Conservation (phyloP, 2,113 vertebrate genomes). For the Bathybates hornii region DNA sequence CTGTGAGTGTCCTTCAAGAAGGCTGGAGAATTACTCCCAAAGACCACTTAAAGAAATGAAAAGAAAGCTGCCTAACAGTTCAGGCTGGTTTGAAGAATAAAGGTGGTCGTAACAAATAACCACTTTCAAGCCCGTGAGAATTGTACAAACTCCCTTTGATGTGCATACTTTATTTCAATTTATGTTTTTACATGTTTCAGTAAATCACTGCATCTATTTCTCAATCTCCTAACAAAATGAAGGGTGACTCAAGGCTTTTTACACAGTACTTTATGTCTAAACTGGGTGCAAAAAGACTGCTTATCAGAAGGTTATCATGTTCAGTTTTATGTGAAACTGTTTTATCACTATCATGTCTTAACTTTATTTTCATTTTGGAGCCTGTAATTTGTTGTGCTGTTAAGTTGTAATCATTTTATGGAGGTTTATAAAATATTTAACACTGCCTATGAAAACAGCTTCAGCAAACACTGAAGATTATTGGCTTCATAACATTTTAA, state of each 20-base stretch:
- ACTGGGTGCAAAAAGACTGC: not conserved
- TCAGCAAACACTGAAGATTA: not conserved
- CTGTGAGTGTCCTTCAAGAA: not conserved
- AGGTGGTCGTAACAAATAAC: not conserved
- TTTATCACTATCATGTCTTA: not conserved
- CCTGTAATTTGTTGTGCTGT: not conserved
- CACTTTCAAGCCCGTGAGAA: not conserved
- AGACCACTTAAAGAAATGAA: not conserved
- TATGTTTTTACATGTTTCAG: not conserved
- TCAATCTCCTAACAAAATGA: not conserved
- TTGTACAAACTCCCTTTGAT: not conserved
- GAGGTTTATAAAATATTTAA: not conserved
- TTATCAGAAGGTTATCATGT: not conserved
- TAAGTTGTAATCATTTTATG: not conserved
- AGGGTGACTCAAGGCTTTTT: not conserved
- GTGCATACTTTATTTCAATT: not conserved
- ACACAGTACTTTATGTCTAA: not conserved
- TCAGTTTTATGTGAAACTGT: not conserved
- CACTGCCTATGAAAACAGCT: not conserved
- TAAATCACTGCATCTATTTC: not conserved
- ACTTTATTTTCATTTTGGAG: not conserved
- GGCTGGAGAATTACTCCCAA: not conserved
- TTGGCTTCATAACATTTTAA: not conserved
- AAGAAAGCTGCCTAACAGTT: not conserved
- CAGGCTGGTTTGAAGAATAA: not conserved